phyloP scores from a whole-genome alignment of 2,888 invertebrate species.

The Atethmia centrago region DNA sequence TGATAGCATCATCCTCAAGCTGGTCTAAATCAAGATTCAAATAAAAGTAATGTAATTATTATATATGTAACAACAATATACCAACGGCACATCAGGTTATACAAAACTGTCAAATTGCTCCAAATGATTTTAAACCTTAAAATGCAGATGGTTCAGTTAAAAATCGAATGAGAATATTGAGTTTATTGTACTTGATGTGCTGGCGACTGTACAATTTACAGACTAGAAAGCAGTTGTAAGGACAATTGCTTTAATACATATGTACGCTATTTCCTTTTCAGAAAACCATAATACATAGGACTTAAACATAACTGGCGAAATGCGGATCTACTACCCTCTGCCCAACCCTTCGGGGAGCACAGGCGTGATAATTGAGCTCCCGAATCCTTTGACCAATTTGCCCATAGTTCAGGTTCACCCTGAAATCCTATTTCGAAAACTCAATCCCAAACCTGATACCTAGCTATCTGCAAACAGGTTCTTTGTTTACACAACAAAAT shows the following conservation, averaged over 20 bases:
- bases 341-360: neutral
- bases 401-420: neutral
- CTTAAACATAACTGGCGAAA: too few relatives aligned
- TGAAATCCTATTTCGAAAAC: neutral
- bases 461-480: neutral
- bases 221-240: neutral
- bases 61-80: too few relatives aligned
- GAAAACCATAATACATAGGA: neutral
- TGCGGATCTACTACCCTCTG: neutral
- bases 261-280: neutral
- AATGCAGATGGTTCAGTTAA: too few relatives aligned
- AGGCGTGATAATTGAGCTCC: neutral
- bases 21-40: neutral
- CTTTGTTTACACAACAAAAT: constrained; percentile 8
- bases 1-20: neutral
- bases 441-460: neutral
- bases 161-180: too few relatives aligned
- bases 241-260: neutral
- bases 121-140: too few relatives aligned
- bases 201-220: neutral
- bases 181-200: too few relatives aligned
- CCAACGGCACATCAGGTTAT: too few relatives aligned
- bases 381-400: neutral
- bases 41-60: neutral
- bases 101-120: too few relatives aligned